Base-by-base conservation (phyloP, 2,797 vertebrate species). In the Neopelma chrysocephalum region DNA sequence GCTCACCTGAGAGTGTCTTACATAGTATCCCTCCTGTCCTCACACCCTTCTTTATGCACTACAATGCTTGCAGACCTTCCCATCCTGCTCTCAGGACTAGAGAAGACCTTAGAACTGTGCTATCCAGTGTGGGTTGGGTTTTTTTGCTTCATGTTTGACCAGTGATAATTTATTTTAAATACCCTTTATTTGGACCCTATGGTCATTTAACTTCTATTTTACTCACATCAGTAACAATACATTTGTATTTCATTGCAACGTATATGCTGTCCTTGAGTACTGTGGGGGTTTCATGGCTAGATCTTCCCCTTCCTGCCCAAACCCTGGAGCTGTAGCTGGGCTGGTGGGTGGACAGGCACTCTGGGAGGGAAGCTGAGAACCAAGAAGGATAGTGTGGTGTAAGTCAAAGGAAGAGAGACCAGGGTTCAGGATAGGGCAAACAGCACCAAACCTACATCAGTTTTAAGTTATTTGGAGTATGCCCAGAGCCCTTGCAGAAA, bases 381-480 rank as follows among this genome's bases (percentile, higher is more conserved):
- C 0, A 0, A 21, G 25, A 21, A 36, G 14, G 31, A 31, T 54
- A 32, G 21, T 25, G 26, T 43, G 29, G 18, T 29, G 3, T 53
- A 71, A 83, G 32, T 36, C 4, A 3, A 43, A 77, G 34, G 45
- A 69, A 50, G 15, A 83, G 6, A 58, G 26, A 69, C 50, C 11
- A 47, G 17, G 9, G 29, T 47, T 26, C 42, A 71, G 48, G 38
- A 32, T 5, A 12, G 29, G 43, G 12, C 10, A n/a, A 90, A 51
- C 26, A 65, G 19, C 69, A 60, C 36, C 3, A 0, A 36, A 50
- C 4, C 4, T 19, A 45, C 0, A 0, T 50, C 2, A 10, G 32
- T 29, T 80, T 57, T 56, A 82, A 70, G 36, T 58, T 57, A 43
- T 45, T 66, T 50, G 54, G 42, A 87, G 19, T 47, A 58, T 7